Conservation (phyloP, 2,113 vertebrate genomes). For the Notiomystis cincta region DNA sequence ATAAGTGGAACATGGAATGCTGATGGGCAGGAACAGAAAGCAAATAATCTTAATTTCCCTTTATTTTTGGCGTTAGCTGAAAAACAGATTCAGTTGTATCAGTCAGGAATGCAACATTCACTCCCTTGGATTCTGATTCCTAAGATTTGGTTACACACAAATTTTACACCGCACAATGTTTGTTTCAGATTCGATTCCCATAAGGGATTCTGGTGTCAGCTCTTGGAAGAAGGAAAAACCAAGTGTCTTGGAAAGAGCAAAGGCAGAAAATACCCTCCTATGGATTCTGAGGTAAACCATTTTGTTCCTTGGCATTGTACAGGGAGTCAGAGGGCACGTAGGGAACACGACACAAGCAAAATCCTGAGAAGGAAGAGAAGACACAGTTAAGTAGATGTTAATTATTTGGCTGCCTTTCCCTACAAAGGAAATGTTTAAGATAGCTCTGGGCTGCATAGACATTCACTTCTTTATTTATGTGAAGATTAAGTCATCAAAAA, state of each 20-base stretch:
- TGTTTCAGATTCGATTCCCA: conserved; percentile 90
- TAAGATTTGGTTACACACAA: neutral
- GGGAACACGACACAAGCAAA: neutral
- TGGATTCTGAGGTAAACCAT: conserved; percentile 87
- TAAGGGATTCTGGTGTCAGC: conserved; percentile 97
- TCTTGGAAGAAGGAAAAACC: conserved; percentile 92
- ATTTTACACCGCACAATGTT: neutral
- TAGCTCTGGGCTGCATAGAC: neutral
- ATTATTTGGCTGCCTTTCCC: neutral
- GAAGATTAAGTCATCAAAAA: neutral
- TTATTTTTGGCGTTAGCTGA: neutral
- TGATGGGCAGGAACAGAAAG: neutral
- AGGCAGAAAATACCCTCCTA: conserved; percentile 91
- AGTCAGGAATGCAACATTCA: neutral
- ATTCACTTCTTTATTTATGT: neutral
- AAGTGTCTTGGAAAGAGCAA: conserved; percentile 97
- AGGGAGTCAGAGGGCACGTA: neutral
- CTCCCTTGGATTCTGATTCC: neutral
- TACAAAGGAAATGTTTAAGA: neutral
- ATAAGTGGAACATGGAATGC: neutral
- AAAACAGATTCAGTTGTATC: neutral
- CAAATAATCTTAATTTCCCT: neutral
- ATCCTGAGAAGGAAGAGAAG: neutral
- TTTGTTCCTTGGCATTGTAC: neutral
- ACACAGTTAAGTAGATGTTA: neutral